Evolutionary conservation across 1,140 invertebrate genomes (phyloP).

Genomic region (Pogonomyrmex californicus): DNA sequence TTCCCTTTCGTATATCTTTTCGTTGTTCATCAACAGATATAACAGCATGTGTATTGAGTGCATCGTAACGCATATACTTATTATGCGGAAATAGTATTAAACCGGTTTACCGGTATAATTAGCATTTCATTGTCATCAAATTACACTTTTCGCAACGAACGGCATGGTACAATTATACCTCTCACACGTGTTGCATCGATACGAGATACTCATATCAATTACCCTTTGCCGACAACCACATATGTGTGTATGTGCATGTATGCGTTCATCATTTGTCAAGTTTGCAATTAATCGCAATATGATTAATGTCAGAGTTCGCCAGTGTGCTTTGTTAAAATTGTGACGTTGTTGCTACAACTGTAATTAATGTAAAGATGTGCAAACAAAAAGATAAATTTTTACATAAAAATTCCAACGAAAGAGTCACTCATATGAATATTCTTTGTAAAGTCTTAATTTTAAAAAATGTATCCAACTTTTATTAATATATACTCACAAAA

Average conservation of each 20-base stretch:
- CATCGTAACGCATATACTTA: conserved; percentile 26
- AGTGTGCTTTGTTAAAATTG: conserved; percentile 33
- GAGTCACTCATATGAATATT: not conserved
- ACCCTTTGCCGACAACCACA: conserved; percentile 22
- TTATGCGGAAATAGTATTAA: conserved; percentile 35
- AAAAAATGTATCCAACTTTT: not conserved
- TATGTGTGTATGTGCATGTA: not conserved
- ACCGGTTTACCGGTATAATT: conserved; percentile 43
- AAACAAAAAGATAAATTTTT: not conserved
- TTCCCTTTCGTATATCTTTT: conserved; percentile 18
- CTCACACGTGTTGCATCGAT: conserved; percentile 31
- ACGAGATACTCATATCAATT: conserved; percentile 51
- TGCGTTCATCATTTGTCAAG: conserved; percentile 35
- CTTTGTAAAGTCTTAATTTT: not conserved
- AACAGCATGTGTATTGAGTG: conserved; percentile 12
- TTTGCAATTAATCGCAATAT: conserved; percentile 49
- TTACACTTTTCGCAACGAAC: conserved; percentile 41
- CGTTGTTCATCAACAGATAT: conserved; percentile 13
- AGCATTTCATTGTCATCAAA: conserved; percentile 49
- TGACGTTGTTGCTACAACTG: not conserved
- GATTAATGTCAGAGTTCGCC: conserved; percentile 34
- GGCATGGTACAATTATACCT: conserved; percentile 10
- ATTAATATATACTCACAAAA: not conserved
- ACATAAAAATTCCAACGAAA: not conserved
- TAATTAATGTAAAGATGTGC: conserved; percentile 5